phyloP scores from a whole-genome alignment of 2,888 invertebrate genomes.

The Sussaba pulchella region DNA sequence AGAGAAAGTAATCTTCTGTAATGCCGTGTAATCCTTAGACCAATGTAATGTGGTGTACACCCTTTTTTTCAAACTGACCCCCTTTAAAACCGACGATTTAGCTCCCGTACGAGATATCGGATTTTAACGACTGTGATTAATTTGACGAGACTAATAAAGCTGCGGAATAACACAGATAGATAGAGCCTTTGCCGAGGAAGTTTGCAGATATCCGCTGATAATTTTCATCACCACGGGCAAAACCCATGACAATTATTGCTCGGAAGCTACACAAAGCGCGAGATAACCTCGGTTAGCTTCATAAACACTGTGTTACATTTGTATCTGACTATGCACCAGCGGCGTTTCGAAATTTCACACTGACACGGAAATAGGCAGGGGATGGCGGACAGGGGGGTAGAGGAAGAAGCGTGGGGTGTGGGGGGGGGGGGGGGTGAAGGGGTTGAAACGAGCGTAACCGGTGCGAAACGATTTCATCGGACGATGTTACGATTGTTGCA shows the following conservation, averaged over 20 bases:
- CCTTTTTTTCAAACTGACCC: no score
- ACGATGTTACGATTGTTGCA: slow-evolving; percentile 39
- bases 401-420: no score
- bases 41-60: no score
- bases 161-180: not conserved
- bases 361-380: no score
- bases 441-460: not conserved
- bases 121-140: slow-evolving; percentile 12
- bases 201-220: not conserved
- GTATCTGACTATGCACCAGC: no score
- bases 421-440: not conserved
- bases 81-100: not conserved
- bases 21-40: no score
- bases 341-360: no score
- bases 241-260: not conserved
- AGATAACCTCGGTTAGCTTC: slow-evolving; percentile 5
- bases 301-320: slow-evolving; percentile 8
- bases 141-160: slow-evolving; percentile 13
- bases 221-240: not conserved
- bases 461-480: slow-evolving; percentile 8
- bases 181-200: no score
- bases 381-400: no score
- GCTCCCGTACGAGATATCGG: not conserved
- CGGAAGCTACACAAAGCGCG: not conserved
- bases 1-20: no score